Evolutionary conservation across 2,113 vertebrate species (phyloP), one percentile per base, ranked within the genome.

Genomic region (Ophthalmolycus amberensis): DNA sequence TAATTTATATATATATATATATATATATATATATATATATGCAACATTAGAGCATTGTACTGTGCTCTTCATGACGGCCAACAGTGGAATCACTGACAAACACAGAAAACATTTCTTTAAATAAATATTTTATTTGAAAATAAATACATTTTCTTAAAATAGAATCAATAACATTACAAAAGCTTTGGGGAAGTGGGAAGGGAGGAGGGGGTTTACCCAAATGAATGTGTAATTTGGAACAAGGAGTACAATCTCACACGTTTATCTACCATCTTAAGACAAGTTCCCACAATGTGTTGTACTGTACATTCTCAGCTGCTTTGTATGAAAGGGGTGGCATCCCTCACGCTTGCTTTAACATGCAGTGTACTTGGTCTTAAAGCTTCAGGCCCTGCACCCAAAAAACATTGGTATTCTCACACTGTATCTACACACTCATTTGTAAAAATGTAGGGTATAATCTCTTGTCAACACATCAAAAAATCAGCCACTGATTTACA

Each of bases 111-210:
- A 54, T 27, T 71, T 94, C 91, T 94, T 95, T 94, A 95, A 95
- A 95, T 95, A 95, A 95, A 95, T 95, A 95, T 94, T 95, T 95
- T 95, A 95, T 95, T 95, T 94, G 91, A 95, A 95, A 95, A 95
- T 95, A 95, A 95, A 95, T 95, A 95, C 94, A 95, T 95, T 95
- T 95, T 94, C 91, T 95, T 93, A 93, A 94, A 94, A 95, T 95
- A 95, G 91, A 95, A 95, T 95, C 93, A 95, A 95, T 91, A 93
- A 94, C 93, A 93, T 94, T 94, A 90, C 90, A 95, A 95, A 95
- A 95, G 89, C 90, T 91, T 94, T 93, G 73, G 80, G 27, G 40
- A 68, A 52, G 77, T 58, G 52, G 64, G 40, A n/a, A 20, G 8
- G 34, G 27, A 29, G 59, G 58, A 32, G 59, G 48, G 22, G 86